Percentiles rank a stretch among this genome's conserved stretches.
Evolutionary conservation across 2,797 vertebrate genomes (phyloP).

Genomic region (Pseudomugil tenellus): DNA sequence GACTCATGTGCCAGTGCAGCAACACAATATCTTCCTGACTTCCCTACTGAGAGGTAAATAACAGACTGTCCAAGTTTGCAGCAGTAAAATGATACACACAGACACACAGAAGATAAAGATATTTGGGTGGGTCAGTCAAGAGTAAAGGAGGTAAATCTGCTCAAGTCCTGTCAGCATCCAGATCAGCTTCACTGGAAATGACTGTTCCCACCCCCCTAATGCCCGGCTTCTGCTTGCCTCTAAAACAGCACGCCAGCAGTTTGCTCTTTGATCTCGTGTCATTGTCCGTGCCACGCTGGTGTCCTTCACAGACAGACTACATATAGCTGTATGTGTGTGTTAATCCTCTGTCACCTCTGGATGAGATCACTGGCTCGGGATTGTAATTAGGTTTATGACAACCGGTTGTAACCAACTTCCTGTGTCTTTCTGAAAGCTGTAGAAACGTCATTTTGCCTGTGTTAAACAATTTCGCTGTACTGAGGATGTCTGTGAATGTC

Average conservation of each 20-base stretch:
- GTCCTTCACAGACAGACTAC: constrained; percentile 44
- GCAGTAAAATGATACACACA: constrained; percentile 5
- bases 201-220: constrained; percentile 24
- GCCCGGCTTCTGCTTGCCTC: constrained; percentile 13
- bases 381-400: constrained; percentile 19
- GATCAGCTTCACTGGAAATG: constrained; percentile 37
- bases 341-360: constrained; percentile 54
- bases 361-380: constrained; percentile 18
- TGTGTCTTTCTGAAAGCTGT: not conserved
- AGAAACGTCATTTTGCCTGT: not conserved
- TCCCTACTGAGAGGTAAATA: constrained; percentile 38
- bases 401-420: constrained; percentile 6
- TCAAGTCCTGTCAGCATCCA: constrained; percentile 38
- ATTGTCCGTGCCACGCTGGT: constrained; percentile 18
- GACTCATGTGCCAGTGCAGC: constrained; percentile 47
- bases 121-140: constrained; percentile 4
- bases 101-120: constrained; percentile 16
- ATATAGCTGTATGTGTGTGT: constrained; percentile 20
- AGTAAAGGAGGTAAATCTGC: not conserved
- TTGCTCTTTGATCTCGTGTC: constrained; percentile 34
- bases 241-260: constrained; percentile 19
- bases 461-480: constrained; percentile 12
- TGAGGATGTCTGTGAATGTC: constrained; percentile 29
- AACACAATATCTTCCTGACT: constrained; percentile 27
- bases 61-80: constrained; percentile 35